Evolutionary conservation across 2,888 invertebrate genomes (phyloP), one percentile per base, ranked within the genome.

Genomic region (Amblyjoppa proteus): DNA sequence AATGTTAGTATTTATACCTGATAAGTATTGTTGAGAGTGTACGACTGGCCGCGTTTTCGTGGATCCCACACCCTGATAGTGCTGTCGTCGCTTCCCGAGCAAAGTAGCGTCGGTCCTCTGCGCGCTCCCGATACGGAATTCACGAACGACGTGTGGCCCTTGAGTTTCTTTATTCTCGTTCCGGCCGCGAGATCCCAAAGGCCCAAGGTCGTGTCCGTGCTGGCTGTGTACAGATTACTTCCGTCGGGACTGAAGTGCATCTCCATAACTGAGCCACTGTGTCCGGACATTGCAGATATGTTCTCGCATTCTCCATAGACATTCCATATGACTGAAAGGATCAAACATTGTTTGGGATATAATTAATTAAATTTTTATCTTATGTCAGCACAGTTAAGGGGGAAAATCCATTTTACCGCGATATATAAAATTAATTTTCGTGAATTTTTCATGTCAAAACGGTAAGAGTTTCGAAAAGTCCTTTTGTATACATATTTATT

Each of bases 291-390:
- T 28, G 97, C 97, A 91, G 98, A 97, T 88, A 99, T 96, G 94
- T 99, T 99, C 92, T 99, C 99, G 94, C 99, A 99, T 93, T 99
- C 99, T 0, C 98, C 99, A 92, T 98, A 99, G 0, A 99, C 98
- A 93, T 97, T 98, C 99, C 99, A 99, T 87, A 99, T 94, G 94
- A 96, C 97, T 97, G 73, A 64, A 64, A 31, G 1, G 9, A 20
- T 16, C 1, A 0, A 25, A 45, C 11, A 25, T 20, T 20, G 20
- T 56, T 7, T n/a, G 6, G 25, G 20, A 56, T 25, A 25, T 20
- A 20, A 20, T 20, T 9, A 31, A 56, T 13, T 9, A 3, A 16
- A n/a, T 41, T 13, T 9, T 45, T 16, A 25, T 9, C 11, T 11
- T 7, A 56, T 0, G 0, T 70, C 9, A 11, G 5, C 66, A 25